Evolutionary conservation across 2,888 invertebrate species (phyloP), one percentile per base, ranked within the genome.

Genomic region (Chrysolina haemoptera): DNA sequence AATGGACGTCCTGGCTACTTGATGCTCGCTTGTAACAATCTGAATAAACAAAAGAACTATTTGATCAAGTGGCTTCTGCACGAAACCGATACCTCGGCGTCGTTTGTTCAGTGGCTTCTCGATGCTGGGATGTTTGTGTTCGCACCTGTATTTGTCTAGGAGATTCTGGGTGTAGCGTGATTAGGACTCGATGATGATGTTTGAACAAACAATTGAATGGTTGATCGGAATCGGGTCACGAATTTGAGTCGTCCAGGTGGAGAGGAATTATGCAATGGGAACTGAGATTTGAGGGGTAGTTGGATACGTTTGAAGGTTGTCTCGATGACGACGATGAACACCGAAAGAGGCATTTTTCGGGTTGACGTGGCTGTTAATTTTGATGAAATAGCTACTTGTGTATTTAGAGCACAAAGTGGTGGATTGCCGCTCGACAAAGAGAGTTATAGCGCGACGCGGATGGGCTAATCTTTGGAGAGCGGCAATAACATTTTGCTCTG

Each of bases 1-100:
- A n/a, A n/a, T 11, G 69, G 35, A 62, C 48, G 35, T 27, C 65
- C 69, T 35, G 0, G 55, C 66, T 16, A 50, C 43, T 41, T 40
- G 53, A 71, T 67, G 27, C 75, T 70, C 68, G 10, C 27, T 20
- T 59, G 35, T 62, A 69, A 12, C 55, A 62, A 63, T 71, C 83
- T 83, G 82, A 82, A 80, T 74, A 83, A 83, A 83, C 80, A 83
- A 73, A 77, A 68, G 63, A 50, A 74, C 78, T 83, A 80, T 83
- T 83, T 83, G 80, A 79, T 78, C 82, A 82, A 82, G 82, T 82
- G 82, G 82, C 78, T 75, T 76, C 75, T 65, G 70, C 76, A 48
- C 62, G 71, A 70, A 73, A 75, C 50, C 43, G 73, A 76, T 74
- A 77, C 73, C 69, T 68, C 68, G 64, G 48, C 41, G 53, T 50